Percentiles rank a stretch among this genome's conserved stretches.
Evolutionary conservation across 2,888 invertebrate genomes (phyloP).

Genomic region (Brachypterus glaber): DNA sequence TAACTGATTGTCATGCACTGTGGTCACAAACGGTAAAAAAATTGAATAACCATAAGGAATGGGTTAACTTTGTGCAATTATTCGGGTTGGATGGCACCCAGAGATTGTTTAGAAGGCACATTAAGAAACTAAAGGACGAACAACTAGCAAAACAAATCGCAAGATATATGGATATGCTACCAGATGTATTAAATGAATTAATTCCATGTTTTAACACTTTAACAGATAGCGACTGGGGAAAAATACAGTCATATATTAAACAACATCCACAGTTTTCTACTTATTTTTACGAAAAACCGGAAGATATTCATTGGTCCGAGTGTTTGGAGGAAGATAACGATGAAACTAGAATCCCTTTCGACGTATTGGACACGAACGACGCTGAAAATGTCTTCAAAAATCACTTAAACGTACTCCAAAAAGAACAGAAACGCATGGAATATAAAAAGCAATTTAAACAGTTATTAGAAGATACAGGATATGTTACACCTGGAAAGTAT

Average conservation of each 20-base stretch:
- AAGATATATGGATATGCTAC: conserved; percentile 67
- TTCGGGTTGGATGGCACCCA: conserved; percentile 56
- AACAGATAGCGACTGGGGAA: conserved; percentile 77
- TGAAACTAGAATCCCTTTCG: conserved; percentile 80
- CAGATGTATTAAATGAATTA: conserved; percentile 65
- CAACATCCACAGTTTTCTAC: conserved; percentile 88
- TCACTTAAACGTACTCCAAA: conserved; percentile 82
- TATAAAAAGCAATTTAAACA: conserved; percentile 92
- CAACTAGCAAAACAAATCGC: conserved; percentile 66
- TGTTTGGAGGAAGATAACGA: conserved; percentile 54
- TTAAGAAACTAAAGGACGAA: conserved; percentile 72
- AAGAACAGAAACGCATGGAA: conserved; percentile 84
- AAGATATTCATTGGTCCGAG: conserved; percentile 69
- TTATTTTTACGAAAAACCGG: conserved; percentile 81
- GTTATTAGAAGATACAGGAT: conserved; percentile 84
- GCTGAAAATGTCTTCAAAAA: conserved; percentile 88
- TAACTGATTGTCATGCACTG: conserved; percentile 70
- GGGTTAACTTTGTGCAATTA: conserved; percentile 78
- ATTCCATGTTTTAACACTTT: conserved; percentile 66
- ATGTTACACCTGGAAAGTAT: conserved; percentile 92
- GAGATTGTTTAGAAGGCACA: conserved; percentile 65
- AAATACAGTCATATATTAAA: conserved; percentile 75
- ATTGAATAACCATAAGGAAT: conserved; percentile 79
- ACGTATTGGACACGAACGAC: conserved; percentile 82
- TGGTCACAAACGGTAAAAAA: conserved; percentile 84